Percentiles rank a stretch among this genome's conserved stretches.
Conservation (phyloP, 2,888 invertebrate species). For the Lycia hirtaria region DNA sequence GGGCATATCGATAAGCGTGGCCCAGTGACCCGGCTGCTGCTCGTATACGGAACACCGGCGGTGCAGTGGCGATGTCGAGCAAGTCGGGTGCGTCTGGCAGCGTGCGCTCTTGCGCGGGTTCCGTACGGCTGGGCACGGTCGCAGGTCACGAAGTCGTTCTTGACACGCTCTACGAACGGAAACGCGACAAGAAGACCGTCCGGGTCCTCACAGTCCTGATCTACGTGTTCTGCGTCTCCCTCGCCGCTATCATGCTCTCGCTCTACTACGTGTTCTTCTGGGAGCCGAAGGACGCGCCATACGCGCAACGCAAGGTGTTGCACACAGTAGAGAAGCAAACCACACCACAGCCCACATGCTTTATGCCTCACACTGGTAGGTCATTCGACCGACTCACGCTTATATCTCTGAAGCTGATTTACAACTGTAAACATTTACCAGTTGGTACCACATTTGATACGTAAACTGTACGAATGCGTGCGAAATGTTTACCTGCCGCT, state of each 20-base stretch:
- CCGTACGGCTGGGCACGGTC: conserved; percentile 70
- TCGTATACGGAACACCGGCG: conserved; percentile 45
- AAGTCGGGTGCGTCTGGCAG: conserved; percentile 84
- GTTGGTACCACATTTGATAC: conserved; percentile 37
- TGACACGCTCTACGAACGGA: conserved; percentile 91
- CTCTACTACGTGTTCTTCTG: conserved; percentile 97
- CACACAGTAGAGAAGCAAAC: conserved; percentile 80
- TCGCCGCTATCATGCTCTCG: conserved; percentile 96
- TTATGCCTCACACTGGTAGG: conserved; percentile 83
- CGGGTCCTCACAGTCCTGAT: conserved; percentile 96
- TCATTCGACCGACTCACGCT: conserved; percentile 76
- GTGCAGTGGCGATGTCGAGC: conserved; percentile 82
- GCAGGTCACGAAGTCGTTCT: conserved; percentile 87
- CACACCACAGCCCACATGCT: conserved; percentile 85
- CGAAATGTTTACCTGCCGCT: conserved; percentile 11
- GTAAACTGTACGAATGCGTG: conserved; percentile 21
- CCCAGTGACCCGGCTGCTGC: conserved; percentile 74
- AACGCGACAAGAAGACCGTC: conserved; percentile 94
- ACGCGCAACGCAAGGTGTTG: conserved; percentile 82
- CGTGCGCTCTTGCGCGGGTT: conserved; percentile 78
- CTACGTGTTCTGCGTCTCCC: conserved; percentile 96
- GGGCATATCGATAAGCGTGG: conserved; percentile 81
- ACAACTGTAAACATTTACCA: conserved; percentile 41
- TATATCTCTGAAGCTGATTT: conserved; percentile 45
- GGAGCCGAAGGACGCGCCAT: conserved; percentile 90